phyloP scores from a whole-genome alignment of 2,797 vertebrate genomes.

The Enteromius paludinosus region DNA sequence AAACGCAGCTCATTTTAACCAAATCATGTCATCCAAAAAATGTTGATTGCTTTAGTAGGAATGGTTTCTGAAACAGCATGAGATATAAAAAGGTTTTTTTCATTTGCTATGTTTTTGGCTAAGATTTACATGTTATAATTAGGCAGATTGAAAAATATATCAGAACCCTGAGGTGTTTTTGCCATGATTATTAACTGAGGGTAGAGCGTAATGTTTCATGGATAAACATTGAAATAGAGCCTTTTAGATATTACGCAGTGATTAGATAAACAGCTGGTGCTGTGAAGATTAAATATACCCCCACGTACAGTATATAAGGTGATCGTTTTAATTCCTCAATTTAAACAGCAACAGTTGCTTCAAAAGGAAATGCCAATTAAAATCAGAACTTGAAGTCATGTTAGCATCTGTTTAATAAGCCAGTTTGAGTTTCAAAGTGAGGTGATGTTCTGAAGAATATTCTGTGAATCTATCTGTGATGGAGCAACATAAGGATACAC shows the following conservation, averaged over 20 bases:
- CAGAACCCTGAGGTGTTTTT: not conserved
- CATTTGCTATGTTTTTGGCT: not conserved
- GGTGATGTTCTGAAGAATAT: not conserved
- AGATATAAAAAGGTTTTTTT: not conserved
- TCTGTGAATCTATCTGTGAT: constrained; percentile 7
- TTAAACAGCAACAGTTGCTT: constrained; percentile 54
- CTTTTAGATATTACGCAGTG: constrained; percentile 57
- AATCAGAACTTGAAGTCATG: constrained; percentile 63
- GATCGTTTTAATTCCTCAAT: constrained; percentile 57
- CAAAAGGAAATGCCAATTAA: constrained; percentile 68
- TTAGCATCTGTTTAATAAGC: constrained; percentile 58
- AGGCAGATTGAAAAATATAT: not conserved
- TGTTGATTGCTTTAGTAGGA: not conserved
- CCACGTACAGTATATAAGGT: constrained; percentile 57
- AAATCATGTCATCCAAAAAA: not conserved
- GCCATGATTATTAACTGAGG: not conserved
- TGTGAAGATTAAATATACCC: constrained; percentile 65
- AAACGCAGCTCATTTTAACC: not conserved
- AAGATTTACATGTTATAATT: constrained; percentile 6
- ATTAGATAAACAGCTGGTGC: constrained; percentile 63
- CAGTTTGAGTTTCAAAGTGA: constrained; percentile 49
- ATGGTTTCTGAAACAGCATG: not conserved
- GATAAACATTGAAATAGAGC: constrained; percentile 42
- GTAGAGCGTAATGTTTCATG: not conserved
- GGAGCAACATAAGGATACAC: constrained; percentile 35